Percentiles rank a stretch among this genome's conserved stretches.
These are phyloP conservation scores for Ochlodes sylvanus DNA, from an alignment of 2,888 invertebrate species.

Conservation along the genomic window DNA sequence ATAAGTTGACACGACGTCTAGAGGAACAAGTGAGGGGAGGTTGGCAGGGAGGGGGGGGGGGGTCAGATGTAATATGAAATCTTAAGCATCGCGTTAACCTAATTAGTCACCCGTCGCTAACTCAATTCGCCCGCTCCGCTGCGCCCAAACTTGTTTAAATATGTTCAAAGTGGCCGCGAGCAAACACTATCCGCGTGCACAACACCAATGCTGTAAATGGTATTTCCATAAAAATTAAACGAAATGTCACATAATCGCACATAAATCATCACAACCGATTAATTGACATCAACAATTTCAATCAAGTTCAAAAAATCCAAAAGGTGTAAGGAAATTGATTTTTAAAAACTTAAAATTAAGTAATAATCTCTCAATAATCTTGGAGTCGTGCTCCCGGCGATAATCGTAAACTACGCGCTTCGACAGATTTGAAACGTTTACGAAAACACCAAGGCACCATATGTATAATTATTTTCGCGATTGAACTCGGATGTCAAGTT, in stretches of 20 bases:
- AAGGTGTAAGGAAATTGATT: no score
- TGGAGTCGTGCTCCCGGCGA: constrained; percentile 22
- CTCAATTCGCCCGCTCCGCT: constrained; percentile 21
- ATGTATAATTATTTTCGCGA: no score
- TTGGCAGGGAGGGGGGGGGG: not conserved
- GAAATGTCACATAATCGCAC: no score
- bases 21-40: not conserved
- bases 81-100: constrained; percentile 30
- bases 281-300: no score
- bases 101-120: constrained; percentile 31
- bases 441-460: constrained; percentile 3
- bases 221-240: no score
- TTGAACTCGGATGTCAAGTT: no score
- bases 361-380: no score
- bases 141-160: constrained; percentile 19
- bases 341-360: no score
- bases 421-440: constrained; percentile 23
- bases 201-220: no score
- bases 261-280: no score
- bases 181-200: not conserved
- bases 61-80: constrained; percentile 23
- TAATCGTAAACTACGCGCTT: constrained; percentile 21
- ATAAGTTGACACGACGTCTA: constrained; percentile 21
- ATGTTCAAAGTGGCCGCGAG: not conserved
- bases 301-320: no score